phyloP scores from a whole-genome alignment of 2,113 vertebrate genomes.

The Cacatua alba region DNA sequence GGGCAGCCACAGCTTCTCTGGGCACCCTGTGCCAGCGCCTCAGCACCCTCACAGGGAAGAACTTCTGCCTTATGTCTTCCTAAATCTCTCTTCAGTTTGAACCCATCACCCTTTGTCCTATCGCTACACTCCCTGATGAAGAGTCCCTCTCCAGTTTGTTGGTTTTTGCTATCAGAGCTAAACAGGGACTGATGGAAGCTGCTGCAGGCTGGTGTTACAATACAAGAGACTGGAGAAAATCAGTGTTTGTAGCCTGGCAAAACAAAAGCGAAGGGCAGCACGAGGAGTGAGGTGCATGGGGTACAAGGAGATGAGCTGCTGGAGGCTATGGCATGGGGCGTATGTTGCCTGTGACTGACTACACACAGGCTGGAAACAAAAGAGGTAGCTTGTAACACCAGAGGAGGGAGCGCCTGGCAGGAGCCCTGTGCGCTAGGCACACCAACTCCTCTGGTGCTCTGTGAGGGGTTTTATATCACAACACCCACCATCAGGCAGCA shows the following conservation, averaged over 20 bases:
- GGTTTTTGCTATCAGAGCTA: not conserved
- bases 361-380: not conserved
- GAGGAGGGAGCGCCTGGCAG: not conserved
- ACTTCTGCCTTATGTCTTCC: too few relatives aligned
- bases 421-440: not conserved
- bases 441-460: not conserved
- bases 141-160: not conserved
- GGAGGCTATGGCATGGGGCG: not conserved
- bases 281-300: not conserved
- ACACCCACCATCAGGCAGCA: not conserved
- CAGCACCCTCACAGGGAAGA: not conserved
- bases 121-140: not conserved
- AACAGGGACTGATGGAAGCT: not conserved
- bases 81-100: not conserved
- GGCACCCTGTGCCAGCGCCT: not conserved
- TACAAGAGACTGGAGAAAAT: not conserved
- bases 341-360: not conserved
- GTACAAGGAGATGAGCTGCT: not conserved
- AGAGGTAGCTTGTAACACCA: not conserved
- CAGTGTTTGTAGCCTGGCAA: not conserved
- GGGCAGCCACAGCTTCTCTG: not conserved
- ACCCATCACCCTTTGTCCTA: not conserved
- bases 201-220: not conserved
- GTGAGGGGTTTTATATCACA: fast-evolving
- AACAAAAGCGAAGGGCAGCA: conserved; percentile 37